Evolutionary conservation across 2,888 invertebrate genomes (phyloP).

Genomic region (Hypsopygia costalis): DNA sequence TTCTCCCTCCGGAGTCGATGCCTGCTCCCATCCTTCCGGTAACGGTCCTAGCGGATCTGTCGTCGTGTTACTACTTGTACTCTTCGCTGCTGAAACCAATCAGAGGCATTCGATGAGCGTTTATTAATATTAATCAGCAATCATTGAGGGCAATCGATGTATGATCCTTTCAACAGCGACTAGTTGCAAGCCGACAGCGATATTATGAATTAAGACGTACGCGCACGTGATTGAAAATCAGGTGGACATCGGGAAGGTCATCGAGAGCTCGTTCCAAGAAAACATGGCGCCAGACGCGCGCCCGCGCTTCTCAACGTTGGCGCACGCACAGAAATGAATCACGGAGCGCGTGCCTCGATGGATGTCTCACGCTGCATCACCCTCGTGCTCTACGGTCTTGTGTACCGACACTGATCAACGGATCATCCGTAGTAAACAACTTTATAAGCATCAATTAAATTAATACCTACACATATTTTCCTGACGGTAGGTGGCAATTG

Average conservation of each 20-base stretch:
- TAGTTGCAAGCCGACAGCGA: conserved; percentile 57
- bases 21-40: conserved; percentile 94
- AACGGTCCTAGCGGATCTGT: conserved; percentile 86
- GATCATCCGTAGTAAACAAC: conserved; percentile 9
- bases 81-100: conserved; percentile 78
- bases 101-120: conserved; percentile 39
- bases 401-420: not conserved
- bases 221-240: conserved; percentile 54
- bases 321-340: conserved; percentile 45
- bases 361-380: conserved; percentile 21
- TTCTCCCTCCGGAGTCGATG: conserved; percentile 91
- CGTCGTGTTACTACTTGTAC: conserved; percentile 74
- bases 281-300: conserved; percentile 54
- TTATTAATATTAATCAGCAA: conserved; percentile 17
- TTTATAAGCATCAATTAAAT: too few relatives aligned
- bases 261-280: conserved; percentile 59
- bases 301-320: conserved; percentile 29
- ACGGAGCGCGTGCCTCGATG: conserved; percentile 29
- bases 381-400: conserved; percentile 9
- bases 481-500: too few relatives aligned
- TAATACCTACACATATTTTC: too few relatives aligned
- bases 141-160: conserved; percentile 30
- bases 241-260: conserved; percentile 61
- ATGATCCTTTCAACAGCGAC: conserved; percentile 72
- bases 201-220: conserved; percentile 49